These are phyloP conservation scores for Microplitis deprimator DNA, from an alignment of 2,888 invertebrate genomes.

Conservation along the genomic window DNA sequence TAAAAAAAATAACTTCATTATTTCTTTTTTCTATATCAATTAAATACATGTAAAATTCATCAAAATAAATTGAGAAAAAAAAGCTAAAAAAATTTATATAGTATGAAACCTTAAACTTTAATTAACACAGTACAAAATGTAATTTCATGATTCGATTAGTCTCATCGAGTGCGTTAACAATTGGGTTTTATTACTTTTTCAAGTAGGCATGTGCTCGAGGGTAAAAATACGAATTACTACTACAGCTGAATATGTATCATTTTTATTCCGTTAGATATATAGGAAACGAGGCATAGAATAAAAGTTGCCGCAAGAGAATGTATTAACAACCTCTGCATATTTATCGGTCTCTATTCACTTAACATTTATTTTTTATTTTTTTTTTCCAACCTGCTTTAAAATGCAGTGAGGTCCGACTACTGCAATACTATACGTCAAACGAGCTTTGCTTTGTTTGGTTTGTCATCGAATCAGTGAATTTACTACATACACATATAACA, in stretches of 20 bases:
- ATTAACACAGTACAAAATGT: no score
- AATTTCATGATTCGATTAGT: conserved; percentile 6
- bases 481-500: background rate
- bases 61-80: conserved; percentile 11
- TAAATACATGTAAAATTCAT: background rate
- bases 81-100: background rate
- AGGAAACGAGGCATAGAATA: conserved; percentile 22
- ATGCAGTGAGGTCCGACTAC: conserved; percentile 25
- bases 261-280: background rate
- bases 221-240: background rate
- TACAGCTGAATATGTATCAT: conserved; percentile 15
- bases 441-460: conserved; percentile 35
- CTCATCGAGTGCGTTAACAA: background rate
- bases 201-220: conserved; percentile 1
- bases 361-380: background rate
- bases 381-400: conserved; percentile 34
- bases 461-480: conserved; percentile 34
- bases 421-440: conserved; percentile 23
- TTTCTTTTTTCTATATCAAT: background rate
- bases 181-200: background rate
- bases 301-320: conserved; percentile 9
- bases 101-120: no score
- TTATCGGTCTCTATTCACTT: conserved; percentile 31
- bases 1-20: background rate
- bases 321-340: conserved; percentile 41